These are phyloP conservation scores for Falco rusticolus DNA, from an alignment of 2,797 vertebrate species.

Conservation along the genomic window DNA sequence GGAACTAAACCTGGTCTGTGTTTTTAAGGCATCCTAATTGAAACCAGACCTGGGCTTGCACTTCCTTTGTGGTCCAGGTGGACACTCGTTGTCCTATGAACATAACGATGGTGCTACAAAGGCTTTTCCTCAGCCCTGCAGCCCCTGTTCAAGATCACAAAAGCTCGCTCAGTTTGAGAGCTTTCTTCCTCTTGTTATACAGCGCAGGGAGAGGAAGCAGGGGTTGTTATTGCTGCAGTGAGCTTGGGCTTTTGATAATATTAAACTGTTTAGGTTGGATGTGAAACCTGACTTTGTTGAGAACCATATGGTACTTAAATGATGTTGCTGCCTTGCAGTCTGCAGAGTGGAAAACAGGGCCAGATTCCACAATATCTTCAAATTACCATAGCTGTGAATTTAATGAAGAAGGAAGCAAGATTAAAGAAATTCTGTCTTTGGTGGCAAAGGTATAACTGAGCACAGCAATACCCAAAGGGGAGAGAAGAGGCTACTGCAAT, in stretches of 20 bases:
- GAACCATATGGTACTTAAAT: slow-evolving; percentile 73
- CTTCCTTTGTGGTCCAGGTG: slow-evolving; percentile 69
- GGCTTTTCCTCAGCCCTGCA: slow-evolving; percentile 47
- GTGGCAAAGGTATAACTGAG: slow-evolving; percentile 35
- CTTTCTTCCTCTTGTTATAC: slow-evolving; percentile 36
- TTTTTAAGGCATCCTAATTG: slow-evolving; percentile 61
- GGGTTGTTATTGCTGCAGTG: slow-evolving; percentile 55
- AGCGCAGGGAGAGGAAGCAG: slow-evolving; percentile 51
- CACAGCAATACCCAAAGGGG: background rate
- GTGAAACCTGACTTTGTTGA: slow-evolving; percentile 64
- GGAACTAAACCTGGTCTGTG: slow-evolving; percentile 7
- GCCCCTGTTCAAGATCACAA: slow-evolving; percentile 54
- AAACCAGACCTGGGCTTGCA: slow-evolving; percentile 61
- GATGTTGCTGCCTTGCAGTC: slow-evolving; percentile 41
- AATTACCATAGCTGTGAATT: slow-evolving; percentile 58
- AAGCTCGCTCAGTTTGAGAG: slow-evolving; percentile 29
- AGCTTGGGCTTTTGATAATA: slow-evolving; percentile 61
- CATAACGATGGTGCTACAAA: slow-evolving; percentile 49
- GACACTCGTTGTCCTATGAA: slow-evolving; percentile 33
- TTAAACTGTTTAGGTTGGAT: slow-evolving; percentile 74
- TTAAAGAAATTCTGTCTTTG: slow-evolving; percentile 40
- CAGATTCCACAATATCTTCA: slow-evolving; percentile 58
- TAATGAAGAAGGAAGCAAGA: slow-evolving; percentile 59
- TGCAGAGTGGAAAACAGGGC: slow-evolving; percentile 32
- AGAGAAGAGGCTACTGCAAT: slow-evolving; percentile 23